Evolutionary conservation across 2,113 vertebrate genomes (phyloP).

Genomic region (Ailurus styani): DNA sequence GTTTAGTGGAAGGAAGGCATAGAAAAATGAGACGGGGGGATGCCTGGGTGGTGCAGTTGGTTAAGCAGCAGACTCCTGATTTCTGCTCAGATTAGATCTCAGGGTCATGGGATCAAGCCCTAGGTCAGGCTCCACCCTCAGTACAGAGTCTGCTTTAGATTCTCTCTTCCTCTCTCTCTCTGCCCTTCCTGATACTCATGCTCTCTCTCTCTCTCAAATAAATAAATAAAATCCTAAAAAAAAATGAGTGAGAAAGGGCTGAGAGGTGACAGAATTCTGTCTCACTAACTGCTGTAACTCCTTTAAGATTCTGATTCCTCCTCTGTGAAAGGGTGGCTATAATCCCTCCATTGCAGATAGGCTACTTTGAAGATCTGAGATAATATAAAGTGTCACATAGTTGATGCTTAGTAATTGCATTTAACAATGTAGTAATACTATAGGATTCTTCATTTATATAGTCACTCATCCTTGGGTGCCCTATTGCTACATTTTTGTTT

Average conservation of each 20-base stretch:
- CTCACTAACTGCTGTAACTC: neutral
- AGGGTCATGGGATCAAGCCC: neutral
- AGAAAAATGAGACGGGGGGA: neutral
- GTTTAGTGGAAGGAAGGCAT: neutral
- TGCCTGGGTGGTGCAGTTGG: neutral
- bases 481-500: neutral
- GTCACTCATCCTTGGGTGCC: neutral
- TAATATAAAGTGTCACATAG: neutral
- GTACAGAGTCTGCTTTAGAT: too few species aligned
- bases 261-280: neutral
- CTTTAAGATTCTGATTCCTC: neutral
- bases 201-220: too few species aligned
- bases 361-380: neutral
- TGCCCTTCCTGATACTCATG: too few species aligned
- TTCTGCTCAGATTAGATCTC: neutral
- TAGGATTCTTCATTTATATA: neutral
- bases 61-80: neutral
- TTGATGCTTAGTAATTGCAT: neutral
- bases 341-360: neutral
- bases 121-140: too few species aligned
- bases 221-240: too few species aligned
- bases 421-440: neutral
- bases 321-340: neutral
- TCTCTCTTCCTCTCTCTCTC: too few species aligned
- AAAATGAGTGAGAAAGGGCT: neutral